Evolutionary conservation across 1,140 invertebrate genomes (phyloP).

Genomic region (Octopus sinensis): DNA sequence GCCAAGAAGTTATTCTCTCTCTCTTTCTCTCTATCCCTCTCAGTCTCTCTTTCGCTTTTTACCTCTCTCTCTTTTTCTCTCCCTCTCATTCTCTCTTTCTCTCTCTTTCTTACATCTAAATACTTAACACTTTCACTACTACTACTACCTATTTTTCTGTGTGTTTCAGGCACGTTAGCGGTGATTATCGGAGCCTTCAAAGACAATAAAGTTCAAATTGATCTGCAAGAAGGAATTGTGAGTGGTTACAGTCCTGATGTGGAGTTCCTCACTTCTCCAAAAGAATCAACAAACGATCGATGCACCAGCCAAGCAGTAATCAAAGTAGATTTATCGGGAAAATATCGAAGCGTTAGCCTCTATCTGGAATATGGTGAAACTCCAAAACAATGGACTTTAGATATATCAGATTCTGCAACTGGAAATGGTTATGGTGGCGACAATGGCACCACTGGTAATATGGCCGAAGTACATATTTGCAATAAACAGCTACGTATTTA

Average conservation of each 20-base stretch:
- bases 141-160: neutral
- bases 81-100: neutral
- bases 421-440: slow-evolving; percentile 51
- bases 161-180: slow-evolving; percentile 21
- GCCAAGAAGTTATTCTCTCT: too few relatives aligned
- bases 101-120: neutral
- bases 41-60: neutral
- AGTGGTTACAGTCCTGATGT: slow-evolving; percentile 53
- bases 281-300: slow-evolving; percentile 16
- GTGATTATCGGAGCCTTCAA: slow-evolving; percentile 12
- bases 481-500: slow-evolving; percentile 53
- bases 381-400: slow-evolving; percentile 52
- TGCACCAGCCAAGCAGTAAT: slow-evolving; percentile 52
- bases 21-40: too few relatives aligned
- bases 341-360: slow-evolving; percentile 42
- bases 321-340: slow-evolving; percentile 48
- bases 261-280: slow-evolving; percentile 43
- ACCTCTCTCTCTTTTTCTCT: neutral
- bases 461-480: slow-evolving; percentile 50
- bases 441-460: slow-evolving; percentile 46
- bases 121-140: neutral
- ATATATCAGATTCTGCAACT: slow-evolving; percentile 49
- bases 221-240: slow-evolving; percentile 43
- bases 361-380: slow-evolving; percentile 46
- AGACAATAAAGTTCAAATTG: slow-evolving; percentile 44